phyloP scores from a whole-genome alignment of 1,140 invertebrate species.

The Dendrolimus punctatus region DNA sequence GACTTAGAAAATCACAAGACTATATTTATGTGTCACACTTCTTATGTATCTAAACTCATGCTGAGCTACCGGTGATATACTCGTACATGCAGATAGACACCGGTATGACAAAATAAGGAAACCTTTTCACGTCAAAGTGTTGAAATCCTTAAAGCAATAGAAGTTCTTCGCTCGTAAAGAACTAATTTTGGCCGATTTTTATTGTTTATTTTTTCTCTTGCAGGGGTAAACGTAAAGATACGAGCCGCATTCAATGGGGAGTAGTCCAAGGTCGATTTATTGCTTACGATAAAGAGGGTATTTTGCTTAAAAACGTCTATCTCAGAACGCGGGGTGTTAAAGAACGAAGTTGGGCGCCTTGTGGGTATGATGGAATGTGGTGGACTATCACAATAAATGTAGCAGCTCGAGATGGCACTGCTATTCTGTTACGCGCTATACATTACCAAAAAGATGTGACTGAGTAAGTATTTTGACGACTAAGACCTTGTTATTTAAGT shows the following conservation, averaged over 20 bases:
- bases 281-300: conserved; percentile 29
- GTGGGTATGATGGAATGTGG: conserved; percentile 27
- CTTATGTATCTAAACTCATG: too few relatives aligned
- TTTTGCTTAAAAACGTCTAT: conserved; percentile 27
- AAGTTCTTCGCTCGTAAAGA: too few relatives aligned
- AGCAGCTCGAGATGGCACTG: conserved; percentile 52
- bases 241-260: conserved; percentile 49
- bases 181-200: background rate
- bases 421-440: conserved; percentile 47
- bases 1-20: too few relatives aligned
- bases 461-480: conserved; percentile 45
- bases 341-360: conserved; percentile 42
- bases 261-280: conserved; percentile 43
- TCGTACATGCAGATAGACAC: too few relatives aligned
- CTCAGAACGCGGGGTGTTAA: conserved; percentile 70
- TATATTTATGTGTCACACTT: too few relatives aligned
- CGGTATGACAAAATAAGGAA: too few relatives aligned
- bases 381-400: conserved; percentile 43
- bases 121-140: too few relatives aligned
- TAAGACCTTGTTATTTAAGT: conserved; percentile 1
- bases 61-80: background rate
- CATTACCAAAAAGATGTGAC: conserved; percentile 56
- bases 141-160: too few relatives aligned
- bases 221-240: conserved; percentile 37
- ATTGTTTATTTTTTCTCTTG: conserved; percentile 4